phyloP scores from a whole-genome alignment of 2,113 vertebrate species.

The Mus pahari region DNA sequence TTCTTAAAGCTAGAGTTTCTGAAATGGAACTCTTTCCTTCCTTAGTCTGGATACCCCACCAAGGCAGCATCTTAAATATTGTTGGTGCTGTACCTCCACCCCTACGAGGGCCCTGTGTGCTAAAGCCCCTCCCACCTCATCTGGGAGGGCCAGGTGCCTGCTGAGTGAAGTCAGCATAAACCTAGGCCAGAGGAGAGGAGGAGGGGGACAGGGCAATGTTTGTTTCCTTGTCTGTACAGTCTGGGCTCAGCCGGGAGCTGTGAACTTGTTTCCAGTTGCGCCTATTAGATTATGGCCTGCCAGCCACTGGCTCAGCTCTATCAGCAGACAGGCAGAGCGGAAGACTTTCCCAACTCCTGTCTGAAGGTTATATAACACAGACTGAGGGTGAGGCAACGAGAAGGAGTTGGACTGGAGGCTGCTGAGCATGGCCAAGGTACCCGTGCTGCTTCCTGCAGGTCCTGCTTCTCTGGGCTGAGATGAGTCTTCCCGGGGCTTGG shows the following conservation, averaged over 20 bases:
- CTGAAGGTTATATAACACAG: constrained; percentile 72
- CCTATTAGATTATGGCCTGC: constrained; percentile 80
- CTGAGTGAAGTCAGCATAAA: constrained; percentile 76
- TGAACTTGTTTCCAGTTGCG: constrained; percentile 78
- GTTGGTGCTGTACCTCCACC: constrained; percentile 89
- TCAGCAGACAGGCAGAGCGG: constrained; percentile 43
- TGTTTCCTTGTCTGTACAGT: constrained; percentile 66
- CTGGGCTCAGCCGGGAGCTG: constrained; percentile 67
- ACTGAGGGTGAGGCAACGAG: not conserved
- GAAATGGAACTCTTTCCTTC: constrained; percentile 79
- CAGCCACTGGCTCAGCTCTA: constrained; percentile 78
- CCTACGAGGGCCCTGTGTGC: constrained; percentile 69
- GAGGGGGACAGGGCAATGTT: constrained; percentile 43
- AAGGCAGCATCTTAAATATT: constrained; percentile 95
- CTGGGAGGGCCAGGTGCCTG: constrained; percentile 87
- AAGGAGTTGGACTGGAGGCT: not conserved
- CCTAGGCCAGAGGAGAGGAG: constrained; percentile 77
- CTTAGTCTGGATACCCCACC: constrained; percentile 78
- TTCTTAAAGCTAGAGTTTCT: constrained; percentile 75
- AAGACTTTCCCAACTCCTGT: constrained; percentile 66
- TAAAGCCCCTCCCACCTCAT: constrained; percentile 85
- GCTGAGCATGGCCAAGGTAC: constrained; percentile 50
- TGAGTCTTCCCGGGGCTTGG: constrained; percentile 12
- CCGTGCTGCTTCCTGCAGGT: not conserved
- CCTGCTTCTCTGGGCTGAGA: not conserved